Evolutionary conservation across 2,888 invertebrate genomes (phyloP).

Genomic region (Electrophaes corylata): DNA sequence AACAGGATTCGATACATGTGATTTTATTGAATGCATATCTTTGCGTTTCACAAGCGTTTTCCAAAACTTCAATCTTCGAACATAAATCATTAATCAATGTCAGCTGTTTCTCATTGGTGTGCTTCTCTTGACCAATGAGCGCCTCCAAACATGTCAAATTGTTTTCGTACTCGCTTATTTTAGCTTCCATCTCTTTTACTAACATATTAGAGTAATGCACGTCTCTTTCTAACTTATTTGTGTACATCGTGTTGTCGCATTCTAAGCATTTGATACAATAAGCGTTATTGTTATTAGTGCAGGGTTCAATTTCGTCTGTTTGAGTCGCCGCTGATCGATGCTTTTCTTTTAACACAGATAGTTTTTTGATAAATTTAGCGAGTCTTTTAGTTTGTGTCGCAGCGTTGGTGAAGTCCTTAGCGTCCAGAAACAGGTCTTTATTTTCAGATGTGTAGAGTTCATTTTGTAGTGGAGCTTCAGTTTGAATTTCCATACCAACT

Average conservation of each 20-base stretch:
- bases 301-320: constrained; percentile 20
- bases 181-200: constrained; percentile 53
- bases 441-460: constrained; percentile 6
- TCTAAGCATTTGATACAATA: constrained; percentile 53
- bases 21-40: constrained; percentile 49
- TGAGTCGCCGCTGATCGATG: constrained; percentile 14
- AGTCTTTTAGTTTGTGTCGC: constrained; percentile 20
- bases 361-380: constrained; percentile 14
- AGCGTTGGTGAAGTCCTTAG: constrained; percentile 4
- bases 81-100: constrained; percentile 53
- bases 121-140: constrained; percentile 54
- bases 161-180: constrained; percentile 59
- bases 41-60: constrained; percentile 56
- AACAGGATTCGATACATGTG: constrained; percentile 46
- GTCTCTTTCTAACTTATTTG: constrained; percentile 58
- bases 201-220: constrained; percentile 45
- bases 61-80: constrained; percentile 53
- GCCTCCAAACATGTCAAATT: constrained; percentile 59
- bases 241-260: constrained; percentile 54
- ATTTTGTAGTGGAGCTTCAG: constrained; percentile 22
- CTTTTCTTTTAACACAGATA: constrained; percentile 18
- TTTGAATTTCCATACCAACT: constrained; percentile 27
- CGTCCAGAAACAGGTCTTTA: constrained; percentile 18
- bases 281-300: constrained; percentile 52
- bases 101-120: constrained; percentile 55